Evolutionary conservation across 2,797 vertebrate species (phyloP).

Genomic region (Mus minutoides): DNA sequence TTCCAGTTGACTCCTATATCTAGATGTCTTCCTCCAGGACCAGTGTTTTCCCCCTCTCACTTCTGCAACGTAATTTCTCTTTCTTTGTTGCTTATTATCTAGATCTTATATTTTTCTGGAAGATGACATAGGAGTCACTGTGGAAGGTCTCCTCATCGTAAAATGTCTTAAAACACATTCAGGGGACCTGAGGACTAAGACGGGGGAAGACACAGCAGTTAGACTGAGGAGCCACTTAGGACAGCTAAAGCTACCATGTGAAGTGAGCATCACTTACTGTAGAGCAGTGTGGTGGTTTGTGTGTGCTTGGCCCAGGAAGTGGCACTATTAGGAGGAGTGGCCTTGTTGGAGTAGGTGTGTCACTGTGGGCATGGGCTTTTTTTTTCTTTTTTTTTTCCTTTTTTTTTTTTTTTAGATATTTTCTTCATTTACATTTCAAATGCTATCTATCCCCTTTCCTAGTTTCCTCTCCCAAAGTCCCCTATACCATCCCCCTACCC

Average conservation of each 20-base stretch:
- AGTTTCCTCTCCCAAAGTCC: too few species aligned
- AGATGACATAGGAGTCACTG: slow-evolving; percentile 16
- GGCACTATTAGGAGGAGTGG: too few species aligned
- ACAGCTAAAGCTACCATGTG: background rate
- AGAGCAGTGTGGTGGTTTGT: too few species aligned
- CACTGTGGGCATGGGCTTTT: too few species aligned
- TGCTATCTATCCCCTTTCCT: too few species aligned
- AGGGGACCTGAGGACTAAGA: background rate
- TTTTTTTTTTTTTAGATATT: too few species aligned
- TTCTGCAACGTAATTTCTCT: slow-evolving; percentile 25
- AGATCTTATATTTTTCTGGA: slow-evolving; percentile 40
- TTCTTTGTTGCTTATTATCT: slow-evolving; percentile 53
- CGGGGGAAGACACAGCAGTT: background rate
- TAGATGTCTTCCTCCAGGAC: slow-evolving; percentile 40
- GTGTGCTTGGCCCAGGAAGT: too few species aligned
- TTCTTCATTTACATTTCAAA: too few species aligned
- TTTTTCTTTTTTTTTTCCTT: too few species aligned
- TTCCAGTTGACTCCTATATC: slow-evolving; percentile 21
- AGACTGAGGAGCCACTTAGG: slow-evolving; percentile 12
- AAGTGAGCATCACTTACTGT: background rate
- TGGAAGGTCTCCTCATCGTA: slow-evolving; percentile 31
- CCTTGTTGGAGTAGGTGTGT: too few species aligned
- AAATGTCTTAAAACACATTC: slow-evolving; percentile 53
- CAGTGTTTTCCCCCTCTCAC: slow-evolving; percentile 13
- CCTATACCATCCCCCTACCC: too few species aligned